phyloP scores from a whole-genome alignment of 35 echinoderm and acorn worm genomes.

The Ptychodera flava region DNA sequence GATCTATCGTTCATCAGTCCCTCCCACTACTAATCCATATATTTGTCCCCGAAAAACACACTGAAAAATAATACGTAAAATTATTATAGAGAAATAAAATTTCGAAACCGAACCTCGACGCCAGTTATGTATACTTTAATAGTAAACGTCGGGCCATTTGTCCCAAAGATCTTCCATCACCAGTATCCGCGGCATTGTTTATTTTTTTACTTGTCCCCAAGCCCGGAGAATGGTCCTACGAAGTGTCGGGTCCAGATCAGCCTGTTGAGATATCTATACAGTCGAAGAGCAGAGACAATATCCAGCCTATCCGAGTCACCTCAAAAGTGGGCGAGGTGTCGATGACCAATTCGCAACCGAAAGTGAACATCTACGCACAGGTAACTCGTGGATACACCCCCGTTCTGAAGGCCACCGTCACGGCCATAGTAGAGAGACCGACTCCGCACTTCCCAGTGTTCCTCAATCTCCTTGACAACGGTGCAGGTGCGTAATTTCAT shows the following conservation, averaged over 20 bases:
- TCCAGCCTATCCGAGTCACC: background rate
- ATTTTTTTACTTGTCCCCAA: background rate
- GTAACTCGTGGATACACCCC: constrained; percentile 24
- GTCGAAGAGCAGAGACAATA: background rate
- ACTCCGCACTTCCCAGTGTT: background rate
- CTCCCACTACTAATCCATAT: too few relatives aligned
- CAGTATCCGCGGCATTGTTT: too few relatives aligned
- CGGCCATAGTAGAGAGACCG: constrained; percentile 34
- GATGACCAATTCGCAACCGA: background rate
- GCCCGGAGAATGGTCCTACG: background rate
- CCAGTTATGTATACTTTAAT: background rate
- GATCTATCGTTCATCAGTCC: too few relatives aligned
- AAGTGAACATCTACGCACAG: constrained; percentile 31
- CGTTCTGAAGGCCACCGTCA: constrained; percentile 34
- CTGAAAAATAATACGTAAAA: background rate
- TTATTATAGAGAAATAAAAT: background rate
- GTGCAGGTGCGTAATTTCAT: too few relatives aligned
- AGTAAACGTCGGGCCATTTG: too few relatives aligned
- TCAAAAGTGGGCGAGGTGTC: background rate
- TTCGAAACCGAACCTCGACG: background rate
- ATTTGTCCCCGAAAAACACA: too few relatives aligned
- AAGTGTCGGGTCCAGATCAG: background rate
- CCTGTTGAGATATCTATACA: background rate
- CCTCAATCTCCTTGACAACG: constrained; percentile 31
- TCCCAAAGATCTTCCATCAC: too few relatives aligned